Evolutionary conservation across 2,113 vertebrate genomes (phyloP).

Genomic region (Entomyzon cyanotis): DNA sequence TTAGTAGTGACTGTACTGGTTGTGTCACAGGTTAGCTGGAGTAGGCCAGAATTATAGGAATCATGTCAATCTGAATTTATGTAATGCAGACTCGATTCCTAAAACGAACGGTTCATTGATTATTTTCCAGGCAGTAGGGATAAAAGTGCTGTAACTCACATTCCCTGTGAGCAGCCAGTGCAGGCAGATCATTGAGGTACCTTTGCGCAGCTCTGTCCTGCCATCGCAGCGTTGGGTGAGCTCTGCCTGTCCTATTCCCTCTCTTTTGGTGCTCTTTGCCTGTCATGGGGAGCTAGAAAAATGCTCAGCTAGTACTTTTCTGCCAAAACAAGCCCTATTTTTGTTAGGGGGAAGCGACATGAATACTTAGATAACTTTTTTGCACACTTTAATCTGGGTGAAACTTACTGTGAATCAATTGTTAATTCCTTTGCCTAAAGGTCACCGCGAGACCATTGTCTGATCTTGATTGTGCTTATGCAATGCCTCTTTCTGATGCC

Average conservation of each 20-base stretch:
- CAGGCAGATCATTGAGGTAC: background rate
- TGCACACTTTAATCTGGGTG: background rate
- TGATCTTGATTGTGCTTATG: background rate
- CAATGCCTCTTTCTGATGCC: background rate
- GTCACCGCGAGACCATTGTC: background rate
- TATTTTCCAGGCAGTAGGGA: background rate
- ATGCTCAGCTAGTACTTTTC: background rate
- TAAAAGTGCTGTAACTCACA: background rate
- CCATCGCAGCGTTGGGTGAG: accelerated
- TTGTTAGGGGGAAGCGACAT: background rate
- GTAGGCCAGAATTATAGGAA: background rate
- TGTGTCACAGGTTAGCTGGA: background rate
- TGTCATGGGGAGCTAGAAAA: background rate
- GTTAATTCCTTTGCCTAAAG: background rate
- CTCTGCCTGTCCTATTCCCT: background rate
- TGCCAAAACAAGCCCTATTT: background rate
- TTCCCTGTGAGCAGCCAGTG: background rate
- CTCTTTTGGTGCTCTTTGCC: background rate
- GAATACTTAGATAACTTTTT: background rate
- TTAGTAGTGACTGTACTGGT: background rate
- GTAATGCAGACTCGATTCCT: background rate
- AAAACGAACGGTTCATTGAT: background rate
- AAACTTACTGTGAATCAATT: background rate
- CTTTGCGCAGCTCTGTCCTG: background rate
- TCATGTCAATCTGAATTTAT: background rate